Percentiles rank a stretch among this genome's conserved stretches.
phyloP scores from a whole-genome alignment of 2,888 invertebrate species.

The Allacma fusca region DNA sequence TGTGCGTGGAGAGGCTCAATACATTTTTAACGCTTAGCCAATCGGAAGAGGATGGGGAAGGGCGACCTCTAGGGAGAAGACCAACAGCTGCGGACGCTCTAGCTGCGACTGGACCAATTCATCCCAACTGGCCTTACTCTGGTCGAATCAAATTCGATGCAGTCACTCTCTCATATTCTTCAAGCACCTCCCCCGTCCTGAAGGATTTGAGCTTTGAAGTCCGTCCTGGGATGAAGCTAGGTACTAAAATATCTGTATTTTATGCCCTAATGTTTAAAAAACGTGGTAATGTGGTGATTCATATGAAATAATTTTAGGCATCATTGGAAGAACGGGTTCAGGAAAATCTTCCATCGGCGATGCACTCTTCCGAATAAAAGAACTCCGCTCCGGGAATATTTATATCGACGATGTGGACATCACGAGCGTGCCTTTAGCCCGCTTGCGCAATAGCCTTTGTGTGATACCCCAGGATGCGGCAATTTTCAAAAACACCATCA shows the following conservation, averaged over 20 bases:
- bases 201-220: conserved; percentile 69
- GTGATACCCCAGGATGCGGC: conserved; percentile 73
- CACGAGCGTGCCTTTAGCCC: conserved; percentile 65
- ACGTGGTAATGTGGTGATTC: not conserved
- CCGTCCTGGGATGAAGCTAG: conserved; percentile 70
- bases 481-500: conserved; percentile 70
- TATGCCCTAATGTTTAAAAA: too few relatives aligned
- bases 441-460: conserved; percentile 67
- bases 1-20: conserved; percentile 67
- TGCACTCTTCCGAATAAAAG: conserved; percentile 71
- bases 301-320: conserved; percentile 63
- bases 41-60: conserved; percentile 41
- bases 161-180: conserved; percentile 67
- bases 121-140: conserved; percentile 67
- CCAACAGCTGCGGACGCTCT: conserved; percentile 25
- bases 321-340: conserved; percentile 67
- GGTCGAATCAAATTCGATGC: conserved; percentile 68
- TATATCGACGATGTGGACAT: conserved; percentile 69
- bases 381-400: conserved; percentile 68
- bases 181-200: conserved; percentile 66
- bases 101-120: conserved; percentile 28
- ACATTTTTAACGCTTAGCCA: conserved; percentile 60
- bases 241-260: conserved; percentile 64
- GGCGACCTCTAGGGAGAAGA: not conserved
- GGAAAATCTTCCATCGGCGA: conserved; percentile 71